phyloP scores from a whole-genome alignment of 2,888 invertebrate genomes.

The Nomada hirtipes region DNA sequence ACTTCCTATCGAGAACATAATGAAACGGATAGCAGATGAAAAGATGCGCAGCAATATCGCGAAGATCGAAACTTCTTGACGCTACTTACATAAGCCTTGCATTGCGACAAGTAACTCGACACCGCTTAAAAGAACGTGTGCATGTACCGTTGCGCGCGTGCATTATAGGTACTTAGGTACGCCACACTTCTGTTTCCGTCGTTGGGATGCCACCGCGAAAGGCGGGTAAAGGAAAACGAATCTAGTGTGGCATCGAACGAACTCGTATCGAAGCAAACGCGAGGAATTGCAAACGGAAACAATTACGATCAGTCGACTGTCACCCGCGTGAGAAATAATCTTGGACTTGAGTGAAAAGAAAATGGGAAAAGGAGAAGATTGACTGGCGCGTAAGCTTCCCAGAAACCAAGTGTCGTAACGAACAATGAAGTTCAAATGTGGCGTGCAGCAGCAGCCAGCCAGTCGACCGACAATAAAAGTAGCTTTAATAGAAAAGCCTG shows the following conservation, averaged over 20 bases:
- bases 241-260: conserved; percentile 31
- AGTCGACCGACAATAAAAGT: conserved; percentile 14
- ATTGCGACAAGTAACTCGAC: conserved; percentile 78
- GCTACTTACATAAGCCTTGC: conserved; percentile 78
- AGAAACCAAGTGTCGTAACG: conserved; percentile 22
- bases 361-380: neutral
- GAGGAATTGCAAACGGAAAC: neutral
- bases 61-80: conserved; percentile 63
- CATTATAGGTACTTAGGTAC: conserved; percentile 13
- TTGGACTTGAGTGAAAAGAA: neutral
- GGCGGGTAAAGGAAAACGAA: neutral
- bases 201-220: conserved; percentile 36
- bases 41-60: conserved; percentile 19
- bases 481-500: conserved; percentile 27
- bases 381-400: neutral
- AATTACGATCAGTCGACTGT: conserved; percentile 11
- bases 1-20: conserved; percentile 1
- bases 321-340: conserved; percentile 1
- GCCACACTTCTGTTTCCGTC: conserved; percentile 46
- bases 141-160: conserved; percentile 49
- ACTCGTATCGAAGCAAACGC: conserved; percentile 5
- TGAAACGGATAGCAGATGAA: neutral
- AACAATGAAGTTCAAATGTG: conserved; percentile 43
- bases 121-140: conserved; percentile 60
- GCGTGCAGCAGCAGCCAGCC: conserved; percentile 16